Conservation (phyloP, 2,888 invertebrate genomes). For the Sceliomorpha sp. region DNA sequence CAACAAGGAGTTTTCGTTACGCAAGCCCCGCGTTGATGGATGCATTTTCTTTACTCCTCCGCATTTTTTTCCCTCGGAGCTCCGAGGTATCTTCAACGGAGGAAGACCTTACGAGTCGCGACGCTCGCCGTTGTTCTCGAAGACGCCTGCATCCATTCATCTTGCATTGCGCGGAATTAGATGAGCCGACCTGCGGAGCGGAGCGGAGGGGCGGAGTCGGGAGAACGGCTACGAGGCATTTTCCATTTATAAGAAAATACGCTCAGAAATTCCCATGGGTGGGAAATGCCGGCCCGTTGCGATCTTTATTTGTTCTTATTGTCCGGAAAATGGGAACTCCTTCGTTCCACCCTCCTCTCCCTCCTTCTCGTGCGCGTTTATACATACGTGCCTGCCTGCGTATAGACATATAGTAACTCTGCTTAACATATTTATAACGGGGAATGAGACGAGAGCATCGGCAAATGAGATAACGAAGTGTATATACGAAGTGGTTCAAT, state of each 20-base stretch:
- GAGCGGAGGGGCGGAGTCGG: constrained; percentile 14
- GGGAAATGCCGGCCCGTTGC: constrained; percentile 28
- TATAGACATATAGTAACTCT: too few relatives aligned
- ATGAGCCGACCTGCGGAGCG: constrained; percentile 55
- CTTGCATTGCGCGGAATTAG: constrained; percentile 67
- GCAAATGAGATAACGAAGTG: too few relatives aligned
- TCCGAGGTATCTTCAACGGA: constrained; percentile 8
- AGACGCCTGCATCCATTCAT: constrained; percentile 61
- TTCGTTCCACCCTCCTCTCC: too few relatives aligned
- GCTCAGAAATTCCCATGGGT: constrained; percentile 60
- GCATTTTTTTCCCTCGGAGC: constrained; percentile 22
- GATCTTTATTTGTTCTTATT: constrained; percentile 57
- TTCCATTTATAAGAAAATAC: constrained; percentile 75
- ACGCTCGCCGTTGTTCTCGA: constrained; percentile 31
- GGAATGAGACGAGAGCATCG: too few relatives aligned
- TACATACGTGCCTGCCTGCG: constrained; percentile 3
- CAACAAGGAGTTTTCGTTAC: constrained; percentile 9
- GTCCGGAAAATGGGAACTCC: constrained; percentile 50
- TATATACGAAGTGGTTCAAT: too few relatives aligned
- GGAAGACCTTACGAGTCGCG: constrained; percentile 19
- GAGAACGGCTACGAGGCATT: constrained; percentile 62
- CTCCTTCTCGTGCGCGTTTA: constrained; percentile 11
- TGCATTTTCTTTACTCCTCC: constrained; percentile 1
- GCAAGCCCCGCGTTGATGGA: constrained; percentile 20
- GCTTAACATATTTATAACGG: too few relatives aligned